Evolutionary conservation across 2,797 vertebrate species (phyloP), one percentile per base, ranked within the genome.

Genomic region (Intellagama lesueurii): DNA sequence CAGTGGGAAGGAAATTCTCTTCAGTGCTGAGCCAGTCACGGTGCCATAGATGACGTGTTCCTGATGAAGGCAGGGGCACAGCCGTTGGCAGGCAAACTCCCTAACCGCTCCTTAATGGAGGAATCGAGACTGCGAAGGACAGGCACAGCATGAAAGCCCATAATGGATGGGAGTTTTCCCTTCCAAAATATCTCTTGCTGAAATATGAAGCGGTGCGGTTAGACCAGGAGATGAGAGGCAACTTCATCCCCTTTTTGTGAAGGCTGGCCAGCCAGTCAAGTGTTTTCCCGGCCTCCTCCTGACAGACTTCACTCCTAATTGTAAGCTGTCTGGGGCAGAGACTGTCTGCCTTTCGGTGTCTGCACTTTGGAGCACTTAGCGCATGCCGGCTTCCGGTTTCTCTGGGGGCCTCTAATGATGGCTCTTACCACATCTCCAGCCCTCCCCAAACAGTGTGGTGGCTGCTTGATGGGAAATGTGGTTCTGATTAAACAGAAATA

Each of bases 341-440:
- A 47, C 88, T 73, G 22, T 60, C 76, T 80, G 32, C 19, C 64
- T 88, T 78, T 69, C 44, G 11, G 1, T 1, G 14, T 7, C 24
- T 68, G 81, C 60, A 78, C 64, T 83, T 81, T 52, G 64, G 9
- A 75, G 78, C 88, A 86, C 88, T 89, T 81, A 89, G n/a, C 35
- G 1, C 7, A n/a, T 22, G 1, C 12, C 24, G 5, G 56, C n/a
- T 35, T 49, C 11, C 0, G 3, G 28, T 3, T 14, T 49, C 88
- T 70, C 60, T 47, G 24, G 83, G 83, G 81, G 52, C 68, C 52
- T 73, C 0, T 73, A 86, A 81, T 49, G 69, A 66, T 1, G 24
- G 40, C 52, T 35, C 28, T 52, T 80, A 64, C 49, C 30, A 19
- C 32, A 26, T 35, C 12, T 44, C 40, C 77, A 35, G 16, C 32